phyloP scores from a whole-genome alignment of 2,797 vertebrate genomes.

The Smutsia gigantea region DNA sequence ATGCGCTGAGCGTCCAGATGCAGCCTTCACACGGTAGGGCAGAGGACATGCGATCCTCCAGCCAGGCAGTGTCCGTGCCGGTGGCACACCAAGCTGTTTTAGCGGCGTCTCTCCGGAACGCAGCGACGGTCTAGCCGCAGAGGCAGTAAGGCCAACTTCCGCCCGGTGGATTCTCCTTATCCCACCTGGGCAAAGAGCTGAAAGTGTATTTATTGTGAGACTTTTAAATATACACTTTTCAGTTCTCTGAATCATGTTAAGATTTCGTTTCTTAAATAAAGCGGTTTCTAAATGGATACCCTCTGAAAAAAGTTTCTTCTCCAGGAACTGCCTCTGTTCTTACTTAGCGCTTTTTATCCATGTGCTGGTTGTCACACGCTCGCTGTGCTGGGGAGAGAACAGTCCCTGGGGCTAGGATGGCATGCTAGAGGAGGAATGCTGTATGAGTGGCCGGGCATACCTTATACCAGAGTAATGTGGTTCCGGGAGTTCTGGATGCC shows the following conservation, averaged over 20 bases:
- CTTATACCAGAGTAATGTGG: background rate
- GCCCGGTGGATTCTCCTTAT: fast-evolving
- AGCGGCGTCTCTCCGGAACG: background rate
- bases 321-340: background rate
- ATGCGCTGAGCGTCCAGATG: background rate
- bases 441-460: fast-evolving
- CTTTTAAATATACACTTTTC: background rate
- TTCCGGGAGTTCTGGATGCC: background rate
- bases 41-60: background rate
- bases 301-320: background rate
- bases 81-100: background rate
- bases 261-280: background rate
- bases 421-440: background rate
- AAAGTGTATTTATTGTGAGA: background rate
- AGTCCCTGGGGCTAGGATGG: fast-evolving
- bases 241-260: background rate
- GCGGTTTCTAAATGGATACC: background rate
- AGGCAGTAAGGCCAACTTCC: background rate
- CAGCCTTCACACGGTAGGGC: background rate
- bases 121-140: fast-evolving
- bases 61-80: background rate
- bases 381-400: background rate
- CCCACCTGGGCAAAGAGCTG: background rate
- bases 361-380: no score
- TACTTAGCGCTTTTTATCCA: fast-evolving